Base-by-base conservation (phyloP, 64 coral and sea anemone genomes). In the Stichodactyla mertensii region DNA sequence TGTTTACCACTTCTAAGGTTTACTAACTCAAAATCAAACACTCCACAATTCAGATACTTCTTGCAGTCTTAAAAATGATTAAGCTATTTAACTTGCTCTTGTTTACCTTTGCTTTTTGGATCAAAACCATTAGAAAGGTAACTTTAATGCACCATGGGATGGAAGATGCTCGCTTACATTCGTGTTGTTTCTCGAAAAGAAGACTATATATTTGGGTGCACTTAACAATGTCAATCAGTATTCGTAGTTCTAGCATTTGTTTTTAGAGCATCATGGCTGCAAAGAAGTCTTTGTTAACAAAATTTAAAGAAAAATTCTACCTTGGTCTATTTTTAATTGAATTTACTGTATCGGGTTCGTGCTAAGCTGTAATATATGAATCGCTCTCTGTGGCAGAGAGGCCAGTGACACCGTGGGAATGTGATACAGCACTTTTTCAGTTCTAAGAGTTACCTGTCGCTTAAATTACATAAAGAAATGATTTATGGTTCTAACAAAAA, bases 401-500 rank as follows among this genome's bases (percentile, higher is more conserved):
- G 7, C 13, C 2, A 4, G 54, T 81, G 77, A n/a, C 78, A 81
- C 51, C n/a, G 51, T 53, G 78, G 78, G 78, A 81, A 81, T 81
- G 51, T 81, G 78, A 81, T 81, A 81, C 78, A 52, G 15, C 16
- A 22, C 67, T 16, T 53, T 18, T 20, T 81, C 31, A 15, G 77
- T 14, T 19, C 77, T 14, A 79, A 31, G 77, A 52, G 77, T 16
- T 55, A 53, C 15, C 78, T 74, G 69, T 74, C 69, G n/a, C 69
- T 74, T 74, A 11, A 31, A 74, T 74, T 74, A 74, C 69, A 31
- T 74, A 27, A 74, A 81, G 53, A 55, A 81, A 81, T 81, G 78
- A 81, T 81, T 81, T 81, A 81, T 81, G 78, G 78, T 81, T 81
- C 69, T 74, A 53, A 81, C 36, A 55, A 55, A 81, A 81, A 81